Evolutionary conservation across 2,113 vertebrate genomes (phyloP).

Genomic region (Laticauda laticaudata): DNA sequence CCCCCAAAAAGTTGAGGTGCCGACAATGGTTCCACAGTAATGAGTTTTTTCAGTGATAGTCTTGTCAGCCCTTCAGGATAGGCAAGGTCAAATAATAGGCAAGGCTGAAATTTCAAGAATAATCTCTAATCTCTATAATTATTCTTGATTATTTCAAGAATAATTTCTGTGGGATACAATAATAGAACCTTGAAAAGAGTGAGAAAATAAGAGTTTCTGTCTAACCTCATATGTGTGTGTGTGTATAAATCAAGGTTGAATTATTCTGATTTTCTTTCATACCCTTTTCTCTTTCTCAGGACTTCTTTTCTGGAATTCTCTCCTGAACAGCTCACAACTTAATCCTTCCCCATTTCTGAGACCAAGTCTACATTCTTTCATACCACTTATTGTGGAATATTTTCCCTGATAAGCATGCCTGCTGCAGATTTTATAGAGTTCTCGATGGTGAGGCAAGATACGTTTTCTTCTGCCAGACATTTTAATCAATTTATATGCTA

Average conservation of each 20-base stretch:
- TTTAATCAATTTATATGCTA: background rate
- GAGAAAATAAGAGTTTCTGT: background rate
- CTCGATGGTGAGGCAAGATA: background rate
- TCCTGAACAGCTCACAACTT: background rate
- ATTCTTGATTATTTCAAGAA: background rate
- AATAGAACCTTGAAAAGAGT: background rate
- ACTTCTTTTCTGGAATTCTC: background rate
- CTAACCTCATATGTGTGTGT: background rate
- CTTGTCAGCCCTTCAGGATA: background rate
- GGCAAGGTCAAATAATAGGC: background rate
- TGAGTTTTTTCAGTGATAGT: background rate
- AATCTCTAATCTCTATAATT: background rate
- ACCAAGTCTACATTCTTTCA: background rate
- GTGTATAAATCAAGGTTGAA: background rate
- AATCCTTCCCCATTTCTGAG: background rate
- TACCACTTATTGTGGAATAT: background rate
- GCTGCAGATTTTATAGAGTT: background rate
- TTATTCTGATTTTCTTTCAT: background rate
- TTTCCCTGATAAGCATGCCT: background rate
- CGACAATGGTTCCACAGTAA: background rate
- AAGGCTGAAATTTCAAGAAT: background rate
- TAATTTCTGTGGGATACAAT: background rate
- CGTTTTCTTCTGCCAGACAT: background rate
- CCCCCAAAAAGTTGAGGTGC: background rate
- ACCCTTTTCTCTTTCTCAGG: background rate